Conservation (phyloP, 1,140 invertebrate genomes). For the Drosophila mayri region DNA sequence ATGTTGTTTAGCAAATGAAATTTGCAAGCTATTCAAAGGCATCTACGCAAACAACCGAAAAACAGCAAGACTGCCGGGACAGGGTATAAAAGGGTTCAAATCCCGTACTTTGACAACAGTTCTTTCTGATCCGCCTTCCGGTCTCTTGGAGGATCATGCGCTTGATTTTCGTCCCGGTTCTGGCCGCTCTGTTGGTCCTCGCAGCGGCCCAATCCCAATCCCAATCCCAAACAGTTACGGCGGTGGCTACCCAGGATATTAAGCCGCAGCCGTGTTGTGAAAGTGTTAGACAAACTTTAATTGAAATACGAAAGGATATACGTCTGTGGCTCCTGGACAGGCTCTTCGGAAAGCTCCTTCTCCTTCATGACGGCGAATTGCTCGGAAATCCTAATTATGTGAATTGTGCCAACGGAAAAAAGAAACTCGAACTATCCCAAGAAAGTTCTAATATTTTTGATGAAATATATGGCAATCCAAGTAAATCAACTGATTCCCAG, state of each 20-base stretch:
- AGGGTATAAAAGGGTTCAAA: slow-evolving; percentile 62
- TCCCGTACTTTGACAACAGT: slow-evolving; percentile 52
- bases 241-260: slow-evolving; percentile 30
- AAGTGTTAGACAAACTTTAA: slow-evolving; percentile 71
- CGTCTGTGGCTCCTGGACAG: slow-evolving; percentile 67
- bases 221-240: slow-evolving; percentile 40
- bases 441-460: slow-evolving; percentile 13
- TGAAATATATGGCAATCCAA: neutral
- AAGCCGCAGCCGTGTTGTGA: slow-evolving; percentile 62
- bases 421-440: slow-evolving; percentile 6
- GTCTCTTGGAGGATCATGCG: slow-evolving; percentile 58
- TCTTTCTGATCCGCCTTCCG: slow-evolving; percentile 23
- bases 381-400: slow-evolving; percentile 47
- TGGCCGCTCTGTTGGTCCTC: slow-evolving; percentile 54
- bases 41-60: slow-evolving; percentile 69
- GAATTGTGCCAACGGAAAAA: slow-evolving; percentile 52
- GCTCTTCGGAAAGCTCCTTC: slow-evolving; percentile 67
- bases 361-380: slow-evolving; percentile 60
- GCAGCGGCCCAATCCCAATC: slow-evolving; percentile 55
- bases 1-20: slow-evolving; percentile 67
- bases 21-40: slow-evolving; percentile 70
- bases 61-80: slow-evolving; percentile 11
- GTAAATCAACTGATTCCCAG: neutral
- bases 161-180: slow-evolving; percentile 54
- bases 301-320: slow-evolving; percentile 72